Base-by-base conservation (phyloP, 2,113 vertebrate species). In the Callopanchax toddi region DNA sequence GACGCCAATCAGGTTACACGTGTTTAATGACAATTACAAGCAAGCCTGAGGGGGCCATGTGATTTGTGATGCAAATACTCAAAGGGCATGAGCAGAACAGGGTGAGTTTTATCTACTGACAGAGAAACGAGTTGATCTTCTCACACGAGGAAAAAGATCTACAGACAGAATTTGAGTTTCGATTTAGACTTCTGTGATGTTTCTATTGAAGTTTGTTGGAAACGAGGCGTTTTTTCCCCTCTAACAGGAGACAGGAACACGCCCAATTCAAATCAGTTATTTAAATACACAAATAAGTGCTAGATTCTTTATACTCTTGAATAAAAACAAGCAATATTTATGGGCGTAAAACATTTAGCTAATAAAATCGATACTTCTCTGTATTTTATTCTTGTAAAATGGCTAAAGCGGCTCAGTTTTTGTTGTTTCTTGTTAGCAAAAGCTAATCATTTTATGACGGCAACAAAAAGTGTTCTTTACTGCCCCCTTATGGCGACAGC, bases 61-160 rank as follows among this genome's bases (percentile, higher is more conserved):
- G 20, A 59, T 71, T 68, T 82, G 71, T 76, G 61, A 80, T 82
- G 73, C 64, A 84, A 62, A 86, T 75, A 54, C 18, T 23, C 29
- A 29, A 64, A 43, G 50, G 48, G 17, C 55, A 26, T 0, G 20
- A 45, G 43, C 49, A 65, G 29, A 66, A 76, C 62, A 79, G 39
- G 17, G 58, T n/a, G 51, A 43, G 44, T 4, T 22, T 37, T 32
- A 65, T 62, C 46, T 37, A 12, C 57, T 26, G 53, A 51, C 40
- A 26, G n/a, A 22, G 16, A 29, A 26, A 57, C 37, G 29, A 49
- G 61, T 25, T 13, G 45, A 36, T 20, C 43, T 13, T 51, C 34
- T 3, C 21, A 11, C 15, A 32, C 29, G 15, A 13, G 20, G 22
- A 4, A 8, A 13, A 8, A 36, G 34, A 36, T 36, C 34, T 36